phyloP scores from a whole-genome alignment of 2,888 invertebrate genomes.

The Drosophila percnosoma region DNA sequence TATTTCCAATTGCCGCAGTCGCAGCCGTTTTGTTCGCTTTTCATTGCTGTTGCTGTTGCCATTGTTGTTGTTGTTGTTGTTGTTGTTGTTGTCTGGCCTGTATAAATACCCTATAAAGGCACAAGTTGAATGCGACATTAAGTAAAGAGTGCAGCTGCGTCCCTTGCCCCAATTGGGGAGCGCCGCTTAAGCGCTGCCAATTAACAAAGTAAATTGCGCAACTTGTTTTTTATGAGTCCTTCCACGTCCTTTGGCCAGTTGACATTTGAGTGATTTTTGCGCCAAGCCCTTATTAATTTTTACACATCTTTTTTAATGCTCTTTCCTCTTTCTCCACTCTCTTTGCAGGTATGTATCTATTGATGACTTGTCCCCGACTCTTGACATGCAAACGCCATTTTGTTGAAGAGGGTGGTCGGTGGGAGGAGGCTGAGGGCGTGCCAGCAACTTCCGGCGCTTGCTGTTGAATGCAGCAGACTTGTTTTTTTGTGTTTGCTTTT shows the following conservation, averaged over 20 bases:
- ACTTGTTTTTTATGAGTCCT: constrained; percentile 38
- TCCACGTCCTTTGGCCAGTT: constrained; percentile 12
- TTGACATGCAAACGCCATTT: constrained; percentile 50
- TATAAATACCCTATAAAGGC: constrained; percentile 41
- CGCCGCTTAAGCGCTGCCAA: constrained; percentile 63
- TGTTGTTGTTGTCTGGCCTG: constrained; percentile 25
- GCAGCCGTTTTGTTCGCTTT: constrained; percentile 1
- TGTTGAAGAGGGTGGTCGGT: not conserved
- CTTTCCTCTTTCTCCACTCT: not conserved
- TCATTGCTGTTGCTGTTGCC: not conserved
- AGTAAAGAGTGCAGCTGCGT: constrained; percentile 16
- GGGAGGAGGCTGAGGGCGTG: constrained; percentile 2
- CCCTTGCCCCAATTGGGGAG: constrained; percentile 13
- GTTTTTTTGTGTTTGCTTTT: constrained; percentile 27
- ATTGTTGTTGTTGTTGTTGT: constrained; percentile 5
- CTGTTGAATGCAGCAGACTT: constrained; percentile 47
- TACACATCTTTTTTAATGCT: constrained; percentile 27
- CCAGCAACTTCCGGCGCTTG: constrained; percentile 57
- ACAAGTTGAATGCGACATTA: constrained; percentile 23
- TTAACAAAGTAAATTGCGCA: constrained; percentile 73
- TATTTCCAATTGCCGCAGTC: constrained; percentile 36
- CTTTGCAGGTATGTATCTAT: constrained; percentile 73
- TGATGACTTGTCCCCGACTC: constrained; percentile 44
- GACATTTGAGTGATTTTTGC: constrained; percentile 39
- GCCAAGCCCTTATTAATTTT: constrained; percentile 63